Percentiles rank a stretch among this genome's conserved stretches.
These are phyloP conservation scores for Oopsacas minuta DNA, from an alignment of 37 sponge, comb jelly and placozoan species.

Conservation along the genomic window DNA sequence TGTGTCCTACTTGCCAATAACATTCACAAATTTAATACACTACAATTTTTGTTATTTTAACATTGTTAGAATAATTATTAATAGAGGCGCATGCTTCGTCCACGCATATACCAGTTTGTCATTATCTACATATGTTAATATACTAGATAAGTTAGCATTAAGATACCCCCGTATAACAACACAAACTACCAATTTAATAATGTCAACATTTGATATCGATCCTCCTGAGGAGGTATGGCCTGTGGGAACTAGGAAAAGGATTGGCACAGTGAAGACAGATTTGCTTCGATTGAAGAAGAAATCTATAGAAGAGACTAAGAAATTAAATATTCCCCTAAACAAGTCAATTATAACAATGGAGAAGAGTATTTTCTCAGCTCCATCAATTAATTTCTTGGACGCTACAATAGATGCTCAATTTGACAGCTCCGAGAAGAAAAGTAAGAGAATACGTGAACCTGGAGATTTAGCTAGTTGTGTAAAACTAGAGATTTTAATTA, in stretches of 20 bases:
- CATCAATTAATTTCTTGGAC: not conserved
- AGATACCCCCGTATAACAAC: no score
- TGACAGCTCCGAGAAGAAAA: not conserved
- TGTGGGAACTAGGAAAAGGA: not conserved
- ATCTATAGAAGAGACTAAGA: not conserved
- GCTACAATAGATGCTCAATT: not conserved
- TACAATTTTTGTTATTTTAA: no score
- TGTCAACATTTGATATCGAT: not conserved
- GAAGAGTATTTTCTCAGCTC: not conserved
- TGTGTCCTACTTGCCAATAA: no score
- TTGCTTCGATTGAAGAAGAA: not conserved
- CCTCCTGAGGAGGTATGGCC: not conserved
- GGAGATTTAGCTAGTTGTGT: not conserved
- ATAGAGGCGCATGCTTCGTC: no score
- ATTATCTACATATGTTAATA: no score
- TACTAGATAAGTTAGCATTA: no score
- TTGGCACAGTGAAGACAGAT: not conserved
- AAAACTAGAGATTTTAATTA: not conserved
- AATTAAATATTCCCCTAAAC: not conserved
- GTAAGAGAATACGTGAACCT: not conserved
- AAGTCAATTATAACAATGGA: not conserved
- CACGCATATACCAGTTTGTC: no score
- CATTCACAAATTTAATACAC: no score
- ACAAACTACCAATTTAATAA: no score
- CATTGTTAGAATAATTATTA: no score